phyloP scores from a whole-genome alignment of 1,140 invertebrate species.

The Apis florea region DNA sequence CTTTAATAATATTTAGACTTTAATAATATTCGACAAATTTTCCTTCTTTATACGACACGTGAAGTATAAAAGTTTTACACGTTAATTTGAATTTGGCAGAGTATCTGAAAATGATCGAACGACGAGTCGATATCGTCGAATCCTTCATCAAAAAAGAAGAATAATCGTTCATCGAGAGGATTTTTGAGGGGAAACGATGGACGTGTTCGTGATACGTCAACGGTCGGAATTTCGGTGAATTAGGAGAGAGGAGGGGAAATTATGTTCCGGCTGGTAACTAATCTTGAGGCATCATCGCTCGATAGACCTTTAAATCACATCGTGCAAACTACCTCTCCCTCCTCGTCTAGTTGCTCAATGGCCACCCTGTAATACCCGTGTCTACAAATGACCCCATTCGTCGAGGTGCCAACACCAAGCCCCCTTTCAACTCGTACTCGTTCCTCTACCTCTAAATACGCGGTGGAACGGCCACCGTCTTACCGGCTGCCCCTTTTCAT shows the following conservation, averaged over 20 bases:
- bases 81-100: too few species aligned
- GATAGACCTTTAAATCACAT: slow-evolving; percentile 71
- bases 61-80: too few species aligned
- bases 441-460: not conserved
- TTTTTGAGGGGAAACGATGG: not conserved
- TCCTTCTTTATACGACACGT: too few species aligned
- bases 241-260: slow-evolving; percentile 54
- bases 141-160: too few species aligned
- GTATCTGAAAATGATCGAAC: too few species aligned
- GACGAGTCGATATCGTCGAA: too few species aligned
- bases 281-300: slow-evolving; percentile 68
- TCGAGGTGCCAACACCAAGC: slow-evolving; percentile 60
- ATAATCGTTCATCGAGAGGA: too few species aligned
- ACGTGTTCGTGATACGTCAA: slow-evolving; percentile 39
- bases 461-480: not conserved
- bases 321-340: slow-evolving; percentile 47
- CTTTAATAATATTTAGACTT: too few species aligned
- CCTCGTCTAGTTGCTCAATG: slow-evolving; percentile 23
- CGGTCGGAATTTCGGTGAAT: slow-evolving; percentile 47
- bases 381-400: slow-evolving; percentile 69
- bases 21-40: too few species aligned
- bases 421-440: not conserved
- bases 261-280: slow-evolving; percentile 64
- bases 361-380: slow-evolving; percentile 63
- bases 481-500: not conserved